Percentiles rank a stretch among this genome's conserved stretches.
phyloP scores from a whole-genome alignment of 2,888 invertebrate genomes.

The Alcis repandata region DNA sequence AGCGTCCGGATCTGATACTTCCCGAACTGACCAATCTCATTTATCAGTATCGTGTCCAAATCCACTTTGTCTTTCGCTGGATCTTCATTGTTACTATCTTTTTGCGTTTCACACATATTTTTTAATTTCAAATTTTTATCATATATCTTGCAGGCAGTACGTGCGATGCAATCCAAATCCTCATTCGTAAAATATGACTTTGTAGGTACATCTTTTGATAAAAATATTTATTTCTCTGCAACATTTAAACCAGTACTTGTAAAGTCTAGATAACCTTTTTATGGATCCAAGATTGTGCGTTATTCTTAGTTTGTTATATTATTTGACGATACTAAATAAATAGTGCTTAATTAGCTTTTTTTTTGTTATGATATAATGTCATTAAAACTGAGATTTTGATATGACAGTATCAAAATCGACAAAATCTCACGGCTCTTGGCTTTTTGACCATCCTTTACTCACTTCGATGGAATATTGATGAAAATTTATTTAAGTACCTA shows the following conservation, averaged over 20 bases:
- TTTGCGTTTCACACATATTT: conserved; percentile 15
- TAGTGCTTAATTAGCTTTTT: too few relatives aligned
- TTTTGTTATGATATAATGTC: too few relatives aligned
- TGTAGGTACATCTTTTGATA: background rate
- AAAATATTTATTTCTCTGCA: conserved; percentile 4
- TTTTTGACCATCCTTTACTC: too few relatives aligned
- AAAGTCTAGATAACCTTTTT: conserved; percentile 6
- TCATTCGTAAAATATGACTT: background rate
- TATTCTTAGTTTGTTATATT: background rate
- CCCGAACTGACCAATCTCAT: conserved; percentile 77
- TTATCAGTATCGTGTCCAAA: conserved; percentile 67
- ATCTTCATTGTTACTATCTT: background rate
- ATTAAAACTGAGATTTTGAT: too few relatives aligned
- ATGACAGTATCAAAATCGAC: too few relatives aligned
- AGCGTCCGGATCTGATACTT: conserved; percentile 65
- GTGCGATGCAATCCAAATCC: background rate
- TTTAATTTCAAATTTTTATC: background rate
- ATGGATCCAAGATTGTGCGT: background rate
- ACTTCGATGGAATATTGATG: too few relatives aligned
- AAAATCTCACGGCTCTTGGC: too few relatives aligned
- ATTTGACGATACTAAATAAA: background rate
- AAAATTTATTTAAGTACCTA: too few relatives aligned
- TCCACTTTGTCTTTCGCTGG: conserved; percentile 52
- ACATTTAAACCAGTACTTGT: background rate
- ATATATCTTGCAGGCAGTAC: background rate